phyloP scores from a whole-genome alignment of 2,113 vertebrate genomes.

The Aptenodytes patagonicus region DNA sequence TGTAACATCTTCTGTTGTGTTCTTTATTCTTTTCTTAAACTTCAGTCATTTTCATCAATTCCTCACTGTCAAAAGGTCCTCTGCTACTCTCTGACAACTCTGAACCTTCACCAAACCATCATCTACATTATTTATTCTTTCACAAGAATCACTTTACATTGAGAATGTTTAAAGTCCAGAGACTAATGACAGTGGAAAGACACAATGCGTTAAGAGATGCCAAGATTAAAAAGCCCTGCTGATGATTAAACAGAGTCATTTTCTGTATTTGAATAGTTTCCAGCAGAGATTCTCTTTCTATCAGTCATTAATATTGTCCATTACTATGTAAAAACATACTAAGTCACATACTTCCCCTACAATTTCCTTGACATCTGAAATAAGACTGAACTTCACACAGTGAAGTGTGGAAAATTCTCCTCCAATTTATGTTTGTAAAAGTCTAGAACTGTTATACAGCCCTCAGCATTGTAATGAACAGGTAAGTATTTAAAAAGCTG shows the following conservation, averaged over 20 bases:
- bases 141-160: background rate
- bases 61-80: background rate
- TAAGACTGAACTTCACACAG: background rate
- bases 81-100: background rate
- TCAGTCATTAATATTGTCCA: background rate
- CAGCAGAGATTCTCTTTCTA: background rate
- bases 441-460: background rate
- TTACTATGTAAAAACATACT: background rate
- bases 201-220: background rate
- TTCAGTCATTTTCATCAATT: background rate
- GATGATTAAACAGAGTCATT: background rate
- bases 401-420: background rate
- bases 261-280: background rate
- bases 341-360: background rate
- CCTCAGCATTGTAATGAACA: background rate
- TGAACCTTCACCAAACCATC: background rate
- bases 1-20: background rate
- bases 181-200: background rate
- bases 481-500: background rate
- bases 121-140: background rate
- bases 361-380: background rate
- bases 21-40: background rate
- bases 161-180: background rate
- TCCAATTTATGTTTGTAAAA: background rate
- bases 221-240: background rate